Conservation (phyloP, 2,113 vertebrate genomes). For the Ahaetulla prasina region DNA sequence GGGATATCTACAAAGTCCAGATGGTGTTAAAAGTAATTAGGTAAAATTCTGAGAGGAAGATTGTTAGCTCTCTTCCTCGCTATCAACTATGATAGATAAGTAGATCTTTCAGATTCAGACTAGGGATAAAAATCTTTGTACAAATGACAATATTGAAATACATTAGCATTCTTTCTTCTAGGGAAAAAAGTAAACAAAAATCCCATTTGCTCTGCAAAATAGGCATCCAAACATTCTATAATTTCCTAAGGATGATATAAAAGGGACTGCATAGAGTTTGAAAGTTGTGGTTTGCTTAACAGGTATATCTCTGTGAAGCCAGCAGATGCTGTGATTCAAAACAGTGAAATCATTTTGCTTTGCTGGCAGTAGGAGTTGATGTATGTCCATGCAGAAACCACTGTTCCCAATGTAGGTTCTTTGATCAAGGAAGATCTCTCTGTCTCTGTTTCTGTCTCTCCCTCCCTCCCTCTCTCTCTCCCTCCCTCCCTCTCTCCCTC, state of each 20-base stretch:
- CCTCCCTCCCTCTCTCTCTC: no score
- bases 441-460: no score
- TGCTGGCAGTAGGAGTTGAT: neutral
- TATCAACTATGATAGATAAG: neutral
- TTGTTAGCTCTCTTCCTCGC: neutral
- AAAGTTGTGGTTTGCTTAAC: neutral
- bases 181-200: neutral
- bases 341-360: neutral
- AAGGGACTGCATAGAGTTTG: neutral
- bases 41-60: neutral
- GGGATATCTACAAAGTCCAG: neutral
- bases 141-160: neutral
- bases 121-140: neutral
- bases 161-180: neutral
- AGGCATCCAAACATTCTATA: neutral
- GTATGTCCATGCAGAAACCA: neutral
- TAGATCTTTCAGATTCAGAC: neutral
- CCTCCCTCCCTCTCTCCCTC: no score
- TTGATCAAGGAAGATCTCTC: neutral
- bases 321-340: neutral
- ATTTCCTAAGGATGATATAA: neutral
- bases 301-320: neutral
- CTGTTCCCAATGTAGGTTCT: neutral
- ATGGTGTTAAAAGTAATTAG: neutral
- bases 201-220: neutral